Conservation (phyloP, 1,140 invertebrate species). For the Drosophila subobscura region DNA sequence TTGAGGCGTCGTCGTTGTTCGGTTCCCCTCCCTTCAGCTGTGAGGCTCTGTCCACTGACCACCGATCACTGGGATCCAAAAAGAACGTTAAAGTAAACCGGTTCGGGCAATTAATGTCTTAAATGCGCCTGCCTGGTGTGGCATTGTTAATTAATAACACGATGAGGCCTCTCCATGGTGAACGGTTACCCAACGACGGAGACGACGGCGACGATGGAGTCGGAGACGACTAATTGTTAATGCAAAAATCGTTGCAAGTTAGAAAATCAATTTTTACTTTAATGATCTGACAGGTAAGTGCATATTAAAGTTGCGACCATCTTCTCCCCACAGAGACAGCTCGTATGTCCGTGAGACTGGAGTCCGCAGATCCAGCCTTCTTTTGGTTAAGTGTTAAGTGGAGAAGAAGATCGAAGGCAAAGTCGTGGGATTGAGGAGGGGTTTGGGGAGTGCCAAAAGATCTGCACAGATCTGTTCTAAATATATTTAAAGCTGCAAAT, state of each 20-base stretch:
- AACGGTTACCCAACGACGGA: not conserved
- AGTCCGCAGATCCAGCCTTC: too few relatives aligned
- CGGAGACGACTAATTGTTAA: conserved; percentile 67
- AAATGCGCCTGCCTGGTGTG: conserved; percentile 78
- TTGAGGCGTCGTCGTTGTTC: conserved; percentile 64
- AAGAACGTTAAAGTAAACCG: conserved; percentile 51
- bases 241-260: conserved; percentile 82
- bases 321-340: not conserved
- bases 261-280: conserved; percentile 83
- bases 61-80: not conserved
- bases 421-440: not conserved
- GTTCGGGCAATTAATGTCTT: conserved; percentile 77
- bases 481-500: too few relatives aligned
- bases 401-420: conserved; percentile 2
- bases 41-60: too few relatives aligned
- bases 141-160: conserved; percentile 82
- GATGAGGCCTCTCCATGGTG: conserved; percentile 17
- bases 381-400: conserved; percentile 38
- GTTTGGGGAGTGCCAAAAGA: too few relatives aligned
- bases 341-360: not conserved
- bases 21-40: not conserved
- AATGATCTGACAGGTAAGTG: conserved; percentile 77
- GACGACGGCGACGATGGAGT: not conserved
- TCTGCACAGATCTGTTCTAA: too few relatives aligned
- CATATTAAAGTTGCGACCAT: conserved; percentile 61